These are phyloP conservation scores for Parazoanthus atlanticus DNA, from an alignment of 92 coral and sea anemone species.

Conservation along the genomic window DNA sequence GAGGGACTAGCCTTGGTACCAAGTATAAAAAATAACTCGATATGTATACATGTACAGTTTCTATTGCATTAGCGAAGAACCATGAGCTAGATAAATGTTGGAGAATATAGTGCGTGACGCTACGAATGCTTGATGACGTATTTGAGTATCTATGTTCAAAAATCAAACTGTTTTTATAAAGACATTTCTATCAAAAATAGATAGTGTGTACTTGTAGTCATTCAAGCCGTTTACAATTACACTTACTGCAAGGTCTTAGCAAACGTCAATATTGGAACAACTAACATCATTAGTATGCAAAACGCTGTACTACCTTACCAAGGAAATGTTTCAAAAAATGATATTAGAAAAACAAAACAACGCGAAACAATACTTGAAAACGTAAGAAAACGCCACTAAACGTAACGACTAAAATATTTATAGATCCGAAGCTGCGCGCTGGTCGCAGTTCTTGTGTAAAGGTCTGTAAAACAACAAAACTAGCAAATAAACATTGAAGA, in stretches of 20 bases:
- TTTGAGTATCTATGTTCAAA: too few relatives aligned
- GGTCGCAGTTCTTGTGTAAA: neutral
- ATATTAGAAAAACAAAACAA: too few relatives aligned
- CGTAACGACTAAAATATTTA: too few relatives aligned
- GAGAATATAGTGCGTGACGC: too few relatives aligned
- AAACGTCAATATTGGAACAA: neutral
- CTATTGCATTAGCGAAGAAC: too few relatives aligned
- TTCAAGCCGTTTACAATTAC: neutral
- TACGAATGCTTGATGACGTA: too few relatives aligned
- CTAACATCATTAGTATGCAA: neutral
- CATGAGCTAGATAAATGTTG: too few relatives aligned
- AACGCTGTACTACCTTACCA: neutral
- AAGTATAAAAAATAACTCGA: too few relatives aligned
- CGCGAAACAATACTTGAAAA: neutral
- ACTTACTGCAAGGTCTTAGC: neutral
- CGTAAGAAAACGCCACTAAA: neutral
- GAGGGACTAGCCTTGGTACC: too few relatives aligned
- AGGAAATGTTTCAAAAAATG: too few relatives aligned
- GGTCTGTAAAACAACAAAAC: neutral
- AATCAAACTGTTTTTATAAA: too few relatives aligned
- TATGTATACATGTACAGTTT: too few relatives aligned
- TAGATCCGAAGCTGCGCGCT: neutral
- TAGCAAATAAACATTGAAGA: neutral
- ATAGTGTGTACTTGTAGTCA: neutral
- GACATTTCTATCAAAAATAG: neutral